phyloP scores from a whole-genome alignment of 2,797 vertebrate species.

The Lateolabrax maculatus region DNA sequence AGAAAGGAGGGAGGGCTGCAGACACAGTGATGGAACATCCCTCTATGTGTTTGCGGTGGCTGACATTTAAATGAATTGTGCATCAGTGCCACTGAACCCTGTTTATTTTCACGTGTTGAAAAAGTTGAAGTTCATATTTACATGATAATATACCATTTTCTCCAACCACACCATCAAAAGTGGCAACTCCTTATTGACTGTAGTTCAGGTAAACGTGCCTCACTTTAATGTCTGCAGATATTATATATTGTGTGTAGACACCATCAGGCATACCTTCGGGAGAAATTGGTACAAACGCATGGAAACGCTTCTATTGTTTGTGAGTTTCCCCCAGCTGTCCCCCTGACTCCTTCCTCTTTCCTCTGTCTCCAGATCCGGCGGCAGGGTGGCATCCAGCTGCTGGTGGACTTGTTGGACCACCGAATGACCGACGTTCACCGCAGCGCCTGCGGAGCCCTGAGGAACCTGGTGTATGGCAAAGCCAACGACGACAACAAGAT shows the following conservation, averaged over 20 bases:
- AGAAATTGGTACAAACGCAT: neutral
- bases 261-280: no score
- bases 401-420: constrained; percentile 97
- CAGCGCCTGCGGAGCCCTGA: constrained; percentile 95
- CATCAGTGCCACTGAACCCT: neutral
- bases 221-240: neutral
- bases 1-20: constrained; percentile 23
- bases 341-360: neutral
- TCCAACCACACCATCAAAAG: neutral
- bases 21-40: constrained; percentile 20
- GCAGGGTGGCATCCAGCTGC: constrained; percentile 97
- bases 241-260: neutral
- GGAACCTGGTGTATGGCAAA: constrained; percentile 97
- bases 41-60: constrained; percentile 7
- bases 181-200: neutral
- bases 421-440: constrained; percentile 98
- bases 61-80: constrained; percentile 36
- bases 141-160: neutral
- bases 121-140: neutral
- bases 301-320: neutral
- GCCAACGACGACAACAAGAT: constrained; percentile 99
- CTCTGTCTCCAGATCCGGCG: constrained; percentile 90
- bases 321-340: no score
- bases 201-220: neutral
- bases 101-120: constrained; percentile 5